Base-by-base conservation (phyloP, 1,140 invertebrate genomes). In the Drosophila micromelanica region DNA sequence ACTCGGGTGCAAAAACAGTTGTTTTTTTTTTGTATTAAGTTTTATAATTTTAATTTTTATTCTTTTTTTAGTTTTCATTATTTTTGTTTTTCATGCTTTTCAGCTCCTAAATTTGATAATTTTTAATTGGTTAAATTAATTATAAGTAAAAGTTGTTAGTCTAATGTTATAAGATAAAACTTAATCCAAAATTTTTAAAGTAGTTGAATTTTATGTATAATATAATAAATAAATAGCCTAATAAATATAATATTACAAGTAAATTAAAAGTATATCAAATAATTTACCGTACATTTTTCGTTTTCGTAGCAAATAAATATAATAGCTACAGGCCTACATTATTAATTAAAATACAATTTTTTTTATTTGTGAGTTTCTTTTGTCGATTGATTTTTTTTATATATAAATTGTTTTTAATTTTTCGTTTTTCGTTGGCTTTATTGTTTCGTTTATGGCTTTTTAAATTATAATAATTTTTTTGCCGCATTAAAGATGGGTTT, bases 141-240 rank as follows among this genome's bases (percentile, higher is more conserved):
- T 59, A 67, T 70, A 71, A 65, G 57, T 74, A 64, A 60, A 67
- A 67, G 71, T 69, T 71, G 82, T 86, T 81, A 86, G 82, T 86
- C 81, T 86, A 80, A 30, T 32, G 56, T 64, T 71, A 73, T 32
- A 13, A 67, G 20, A 15, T 5, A 45, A 49, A 46, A 23, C 32
- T 68, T 77, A 61, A 73, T 62, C n/a, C 9, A 15, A 56, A 60
- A 40, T 72, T 67, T 86, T 77, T 86, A 86, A 84, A 63, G 70
- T 69, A 57, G 20, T 43, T 32, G 37, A 11, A 35, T 35, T 62
- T 45, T 37, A 71, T 37, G 40, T 65, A 57, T 49, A 64, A 27
- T 55, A 57, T 67, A 81, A 86, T 86, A 86, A 86, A 86, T 86
- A 87, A 86, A 81, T 86, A 86, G 51, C 55, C 70, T 72, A 79